These are phyloP conservation scores for Podotricha telesiphe DNA, from an alignment of 2,888 invertebrate species.

Conservation along the genomic window DNA sequence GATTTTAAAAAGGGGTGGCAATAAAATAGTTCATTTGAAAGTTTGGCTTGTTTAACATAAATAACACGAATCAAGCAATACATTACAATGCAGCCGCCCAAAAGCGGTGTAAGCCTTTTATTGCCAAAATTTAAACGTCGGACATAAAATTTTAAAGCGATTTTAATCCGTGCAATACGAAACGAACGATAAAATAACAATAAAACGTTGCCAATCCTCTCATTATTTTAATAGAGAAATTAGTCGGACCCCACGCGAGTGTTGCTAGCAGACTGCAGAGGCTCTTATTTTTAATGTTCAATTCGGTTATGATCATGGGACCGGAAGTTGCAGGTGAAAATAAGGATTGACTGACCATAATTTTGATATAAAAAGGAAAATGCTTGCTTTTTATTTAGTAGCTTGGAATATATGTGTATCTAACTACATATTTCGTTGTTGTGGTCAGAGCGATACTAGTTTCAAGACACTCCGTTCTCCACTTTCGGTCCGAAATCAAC, in stretches of 20 bases:
- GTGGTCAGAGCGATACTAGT: no score
- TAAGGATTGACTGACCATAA: slow-evolving; percentile 51
- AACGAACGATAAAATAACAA: slow-evolving; percentile 48
- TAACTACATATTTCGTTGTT: no score
- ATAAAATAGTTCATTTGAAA: no score
- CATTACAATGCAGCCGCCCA: slow-evolving; percentile 3
- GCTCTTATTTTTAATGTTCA: slow-evolving; percentile 60
- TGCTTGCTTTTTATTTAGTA: background rate
- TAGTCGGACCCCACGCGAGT: slow-evolving; percentile 53
- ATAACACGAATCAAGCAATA: background rate
- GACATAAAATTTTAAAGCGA: slow-evolving; percentile 16
- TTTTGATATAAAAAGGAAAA: background rate
- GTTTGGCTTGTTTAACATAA: background rate
- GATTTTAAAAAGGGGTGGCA: no score
- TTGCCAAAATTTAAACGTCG: slow-evolving; percentile 22
- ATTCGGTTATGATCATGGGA: slow-evolving; percentile 49
- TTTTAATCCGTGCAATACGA: slow-evolving; percentile 32
- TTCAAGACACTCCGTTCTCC: no score
- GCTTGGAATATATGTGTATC: no score
- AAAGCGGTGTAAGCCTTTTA: slow-evolving; percentile 24
- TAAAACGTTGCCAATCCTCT: slow-evolving; percentile 48
- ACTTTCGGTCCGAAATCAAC: no score
- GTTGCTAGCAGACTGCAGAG: slow-evolving; percentile 46
- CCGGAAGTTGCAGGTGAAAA: slow-evolving; percentile 61
- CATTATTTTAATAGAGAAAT: slow-evolving; percentile 63